Conservation (phyloP, 1,140 invertebrate genomes). For the Macrosteles quadrilineatus region DNA sequence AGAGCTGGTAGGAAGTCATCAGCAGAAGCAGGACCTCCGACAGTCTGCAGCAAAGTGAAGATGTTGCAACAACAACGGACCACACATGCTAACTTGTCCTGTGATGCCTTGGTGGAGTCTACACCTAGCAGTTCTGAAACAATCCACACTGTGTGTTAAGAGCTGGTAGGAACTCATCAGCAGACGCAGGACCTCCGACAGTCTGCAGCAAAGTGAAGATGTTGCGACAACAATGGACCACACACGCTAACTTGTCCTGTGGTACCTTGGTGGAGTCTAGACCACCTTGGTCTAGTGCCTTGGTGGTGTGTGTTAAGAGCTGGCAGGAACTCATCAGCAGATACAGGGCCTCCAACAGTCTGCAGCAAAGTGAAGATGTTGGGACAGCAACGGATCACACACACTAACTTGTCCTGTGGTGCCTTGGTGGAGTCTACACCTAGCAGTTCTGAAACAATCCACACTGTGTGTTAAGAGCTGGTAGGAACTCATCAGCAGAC, state of each 20-base stretch:
- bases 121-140: constrained; percentile 83
- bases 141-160: no score
- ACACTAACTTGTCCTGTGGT: constrained; percentile 92
- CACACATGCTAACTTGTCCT: constrained; percentile 92
- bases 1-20: constrained; percentile 97
- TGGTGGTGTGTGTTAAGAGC: no score
- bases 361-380: constrained; percentile 87
- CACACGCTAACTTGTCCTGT: constrained; percentile 90
- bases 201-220: constrained; percentile 85
- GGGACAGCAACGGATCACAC: constrained; percentile 87
- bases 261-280: constrained; percentile 92
- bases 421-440: constrained; percentile 91
- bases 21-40: constrained; percentile 83
- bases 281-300: constrained; percentile 84
- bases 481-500: constrained; percentile 97
- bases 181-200: constrained; percentile 80
- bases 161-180: constrained; percentile 97
- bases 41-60: constrained; percentile 77
- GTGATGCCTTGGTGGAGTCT: constrained; percentile 88
- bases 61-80: constrained; percentile 91
- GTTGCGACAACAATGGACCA: constrained; percentile 88
- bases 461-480: constrained; percentile 94
- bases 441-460: constrained; percentile 68
- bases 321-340: constrained; percentile 97
- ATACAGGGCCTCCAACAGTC: constrained; percentile 75